Percentiles rank a stretch among this genome's conserved stretches.
These are phyloP conservation scores for Macrocentrus cingulum DNA, from an alignment of 1,140 invertebrate species.

Conservation along the genomic window DNA sequence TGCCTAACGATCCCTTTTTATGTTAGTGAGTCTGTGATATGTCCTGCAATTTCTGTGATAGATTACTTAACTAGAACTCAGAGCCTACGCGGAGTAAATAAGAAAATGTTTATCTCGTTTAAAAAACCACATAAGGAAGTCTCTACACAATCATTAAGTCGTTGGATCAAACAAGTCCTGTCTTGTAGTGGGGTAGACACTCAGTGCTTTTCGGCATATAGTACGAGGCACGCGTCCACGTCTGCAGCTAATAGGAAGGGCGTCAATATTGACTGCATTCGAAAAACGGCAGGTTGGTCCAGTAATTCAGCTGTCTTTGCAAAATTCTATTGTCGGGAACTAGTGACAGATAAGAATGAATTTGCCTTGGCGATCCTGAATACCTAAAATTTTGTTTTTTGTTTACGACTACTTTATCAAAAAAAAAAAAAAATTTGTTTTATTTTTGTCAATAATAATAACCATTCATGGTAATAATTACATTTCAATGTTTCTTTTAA, in stretches of 20 bases:
- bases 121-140: slow-evolving; percentile 20
- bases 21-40: background rate
- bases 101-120: slow-evolving; percentile 5
- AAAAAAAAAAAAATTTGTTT: no score
- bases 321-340: slow-evolving; percentile 35
- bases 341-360: background rate
- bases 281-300: slow-evolving; percentile 40
- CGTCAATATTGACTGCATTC: slow-evolving; percentile 33
- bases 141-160: slow-evolving; percentile 16
- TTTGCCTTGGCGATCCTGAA: background rate
- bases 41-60: slow-evolving; percentile 13
- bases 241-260: slow-evolving; percentile 36
- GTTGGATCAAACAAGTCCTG: slow-evolving; percentile 25
- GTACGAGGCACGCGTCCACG: slow-evolving; percentile 40
- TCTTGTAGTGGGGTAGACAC: slow-evolving; percentile 16
- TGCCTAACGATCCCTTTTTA: slow-evolving; percentile 22
- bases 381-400: no score
- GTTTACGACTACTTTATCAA: no score
- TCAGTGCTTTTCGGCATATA: slow-evolving; percentile 34
- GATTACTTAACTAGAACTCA: background rate
- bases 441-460: no score
- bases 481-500: no score
- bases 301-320: slow-evolving; percentile 32
- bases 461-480: no score
- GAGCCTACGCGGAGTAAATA: background rate